Percentiles rank a stretch among this genome's conserved stretches.
Conservation (phyloP, 2,797 vertebrate genomes). For the Acestrorhynchus altus region DNA sequence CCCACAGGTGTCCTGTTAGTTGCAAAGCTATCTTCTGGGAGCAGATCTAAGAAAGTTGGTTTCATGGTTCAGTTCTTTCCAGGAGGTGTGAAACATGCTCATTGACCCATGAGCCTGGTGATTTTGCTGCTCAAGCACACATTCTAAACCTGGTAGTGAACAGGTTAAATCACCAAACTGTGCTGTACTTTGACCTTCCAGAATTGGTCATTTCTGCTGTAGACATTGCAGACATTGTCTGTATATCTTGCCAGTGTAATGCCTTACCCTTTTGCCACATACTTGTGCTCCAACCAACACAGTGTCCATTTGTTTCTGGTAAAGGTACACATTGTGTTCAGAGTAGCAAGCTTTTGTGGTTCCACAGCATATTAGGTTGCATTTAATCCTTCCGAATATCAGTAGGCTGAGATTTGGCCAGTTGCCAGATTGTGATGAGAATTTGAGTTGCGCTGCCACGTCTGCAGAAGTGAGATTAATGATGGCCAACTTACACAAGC, state of each 20-base stretch:
- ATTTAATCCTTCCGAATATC: conserved; percentile 44
- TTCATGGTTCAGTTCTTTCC: not conserved
- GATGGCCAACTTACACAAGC: not conserved
- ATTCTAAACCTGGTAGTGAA: no score
- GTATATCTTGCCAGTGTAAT: conserved; percentile 12
- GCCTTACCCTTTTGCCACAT: conserved; percentile 31
- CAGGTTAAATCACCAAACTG: no score
- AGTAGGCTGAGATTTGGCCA: conserved; percentile 23
- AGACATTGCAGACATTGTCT: conserved; percentile 11
- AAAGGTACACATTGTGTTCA: conserved; percentile 24
- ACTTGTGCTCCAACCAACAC: conserved; percentile 22
- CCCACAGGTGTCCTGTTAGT: no score
- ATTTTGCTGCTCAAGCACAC: no score
- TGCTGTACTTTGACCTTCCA: no score
- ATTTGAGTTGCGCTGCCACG: conserved; percentile 21
- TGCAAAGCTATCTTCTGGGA: not conserved
- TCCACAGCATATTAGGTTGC: conserved; percentile 43
- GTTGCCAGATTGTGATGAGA: conserved; percentile 30
- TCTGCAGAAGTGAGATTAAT: conserved; percentile 41
- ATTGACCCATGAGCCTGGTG: no score
- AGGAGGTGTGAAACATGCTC: not conserved
- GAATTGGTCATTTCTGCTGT: not conserved
- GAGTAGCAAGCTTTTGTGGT: conserved; percentile 32
- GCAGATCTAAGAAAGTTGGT: not conserved
- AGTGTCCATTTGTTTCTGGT: conserved; percentile 36